Evolutionary conservation across 2,113 vertebrate genomes (phyloP).

Genomic region (Muntiacus muntjak): DNA sequence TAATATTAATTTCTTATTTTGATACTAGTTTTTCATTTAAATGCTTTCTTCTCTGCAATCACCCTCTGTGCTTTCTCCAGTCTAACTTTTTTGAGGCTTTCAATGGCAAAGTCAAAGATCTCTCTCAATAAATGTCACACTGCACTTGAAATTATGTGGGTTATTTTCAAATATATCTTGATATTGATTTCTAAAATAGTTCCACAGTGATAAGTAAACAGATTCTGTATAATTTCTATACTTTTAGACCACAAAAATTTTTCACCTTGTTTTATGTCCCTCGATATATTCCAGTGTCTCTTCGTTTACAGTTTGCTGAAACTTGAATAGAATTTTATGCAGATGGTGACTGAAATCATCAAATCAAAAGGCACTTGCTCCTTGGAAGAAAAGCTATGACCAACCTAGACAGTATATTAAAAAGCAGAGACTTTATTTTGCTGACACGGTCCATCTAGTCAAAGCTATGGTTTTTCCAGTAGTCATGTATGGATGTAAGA

Average conservation of each 20-base stretch:
- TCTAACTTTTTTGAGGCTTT: background rate
- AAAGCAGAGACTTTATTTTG: background rate
- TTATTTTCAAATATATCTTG: background rate
- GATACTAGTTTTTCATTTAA: background rate
- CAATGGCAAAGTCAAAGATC: background rate
- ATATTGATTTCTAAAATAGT: background rate
- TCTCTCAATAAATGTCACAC: background rate
- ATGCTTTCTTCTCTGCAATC: background rate
- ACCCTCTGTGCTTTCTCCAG: background rate
- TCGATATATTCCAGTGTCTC: background rate
- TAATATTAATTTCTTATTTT: background rate
- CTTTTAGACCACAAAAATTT: background rate
- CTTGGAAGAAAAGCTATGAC: background rate
- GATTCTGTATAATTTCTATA: background rate
- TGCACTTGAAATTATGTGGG: background rate
- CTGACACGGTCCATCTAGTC: background rate
- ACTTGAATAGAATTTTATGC: background rate
- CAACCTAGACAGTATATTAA: background rate
- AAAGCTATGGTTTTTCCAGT: background rate
- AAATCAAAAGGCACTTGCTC: background rate
- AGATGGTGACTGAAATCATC: background rate
- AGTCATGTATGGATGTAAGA: background rate
- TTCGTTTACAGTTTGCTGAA: background rate
- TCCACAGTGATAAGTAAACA: background rate
- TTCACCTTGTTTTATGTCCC: background rate